phyloP scores from a whole-genome alignment of 2,797 vertebrate species.

The Coranthus polyacanthus region DNA sequence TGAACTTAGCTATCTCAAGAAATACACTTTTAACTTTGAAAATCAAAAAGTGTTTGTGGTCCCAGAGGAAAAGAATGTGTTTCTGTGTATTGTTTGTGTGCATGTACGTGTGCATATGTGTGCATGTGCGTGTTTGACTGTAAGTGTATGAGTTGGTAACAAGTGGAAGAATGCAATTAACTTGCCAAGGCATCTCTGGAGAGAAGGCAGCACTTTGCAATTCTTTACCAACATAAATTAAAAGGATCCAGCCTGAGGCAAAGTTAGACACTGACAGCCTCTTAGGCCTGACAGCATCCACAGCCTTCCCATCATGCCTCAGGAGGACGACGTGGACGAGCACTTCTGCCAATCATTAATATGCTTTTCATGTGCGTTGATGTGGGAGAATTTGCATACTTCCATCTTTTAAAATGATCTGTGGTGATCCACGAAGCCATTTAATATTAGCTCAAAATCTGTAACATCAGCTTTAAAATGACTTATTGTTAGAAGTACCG shows the following conservation, averaged over 20 bases:
- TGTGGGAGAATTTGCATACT: constrained; percentile 26
- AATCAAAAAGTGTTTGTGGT: constrained; percentile 69
- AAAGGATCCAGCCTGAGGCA: constrained; percentile 76
- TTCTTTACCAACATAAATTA: constrained; percentile 81
- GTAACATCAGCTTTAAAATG: constrained; percentile 27
- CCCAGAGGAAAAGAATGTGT: constrained; percentile 62
- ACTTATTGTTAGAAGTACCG: constrained; percentile 17
- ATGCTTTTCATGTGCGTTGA: constrained; percentile 33
- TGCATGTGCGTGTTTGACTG: constrained; percentile 33
- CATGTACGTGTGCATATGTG: constrained; percentile 21
- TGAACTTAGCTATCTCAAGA: constrained; percentile 59
- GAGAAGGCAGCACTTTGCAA: constrained; percentile 72
- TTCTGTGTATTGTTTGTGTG: constrained; percentile 26
- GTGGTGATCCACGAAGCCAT: neutral
- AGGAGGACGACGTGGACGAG: constrained; percentile 61
- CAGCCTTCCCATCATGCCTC: constrained; percentile 69
- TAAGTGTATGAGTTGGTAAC: constrained; percentile 64
- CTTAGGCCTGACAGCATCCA: constrained; percentile 63
- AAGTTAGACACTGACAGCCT: constrained; percentile 73
- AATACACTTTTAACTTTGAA: constrained; percentile 70
- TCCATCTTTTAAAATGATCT: constrained; percentile 9
- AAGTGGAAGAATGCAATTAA: constrained; percentile 85
- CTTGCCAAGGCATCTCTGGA: constrained; percentile 78
- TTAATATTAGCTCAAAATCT: constrained; percentile 2
- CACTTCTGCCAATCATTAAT: constrained; percentile 69